Percentiles rank a stretch among this genome's conserved stretches.
phyloP scores from a whole-genome alignment of 1,140 invertebrate genomes.

The Hestina assimilis region DNA sequence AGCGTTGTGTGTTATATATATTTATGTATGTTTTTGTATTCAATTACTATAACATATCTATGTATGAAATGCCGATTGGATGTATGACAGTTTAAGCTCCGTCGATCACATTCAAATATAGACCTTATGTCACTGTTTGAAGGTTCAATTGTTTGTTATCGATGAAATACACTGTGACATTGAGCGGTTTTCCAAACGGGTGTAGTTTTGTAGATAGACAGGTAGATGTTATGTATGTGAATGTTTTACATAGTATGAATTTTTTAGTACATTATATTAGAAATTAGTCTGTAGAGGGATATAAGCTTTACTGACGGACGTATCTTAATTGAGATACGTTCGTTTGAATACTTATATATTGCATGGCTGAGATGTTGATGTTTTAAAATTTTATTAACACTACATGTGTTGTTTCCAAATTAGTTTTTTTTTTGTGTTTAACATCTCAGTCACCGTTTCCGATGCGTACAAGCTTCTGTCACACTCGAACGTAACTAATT shows the following conservation, averaged over 20 bases:
- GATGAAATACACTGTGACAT: constrained; percentile 30
- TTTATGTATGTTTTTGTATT: constrained; percentile 46
- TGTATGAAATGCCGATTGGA: constrained; percentile 43
- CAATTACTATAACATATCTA: constrained; percentile 29
- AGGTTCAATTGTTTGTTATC: constrained; percentile 30
- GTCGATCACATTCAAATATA: constrained; percentile 26
- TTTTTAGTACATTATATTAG: constrained; percentile 28
- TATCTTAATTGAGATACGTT: constrained; percentile 3
- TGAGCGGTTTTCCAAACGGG: constrained; percentile 24
- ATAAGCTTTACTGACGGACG: constrained; percentile 14
- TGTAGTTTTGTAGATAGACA: constrained; percentile 53
- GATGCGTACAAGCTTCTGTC: constrained; percentile 31
- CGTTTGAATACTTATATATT: constrained; percentile 11
- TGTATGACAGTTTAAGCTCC: constrained; percentile 30
- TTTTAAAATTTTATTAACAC: constrained; percentile 12
- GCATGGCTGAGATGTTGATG: constrained; percentile 22
- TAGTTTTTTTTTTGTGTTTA: constrained; percentile 7
- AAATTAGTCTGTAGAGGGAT: constrained; percentile 46
- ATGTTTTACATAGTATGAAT: constrained; percentile 46
- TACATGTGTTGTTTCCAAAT: constrained; percentile 1
- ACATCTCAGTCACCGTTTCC: constrained; percentile 15
- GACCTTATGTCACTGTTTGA: constrained; percentile 5
- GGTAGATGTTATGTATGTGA: constrained; percentile 75
- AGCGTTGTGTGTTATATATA: constrained; percentile 58
- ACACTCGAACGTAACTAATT: constrained; percentile 22